Evolutionary conservation across 2,888 invertebrate genomes (phyloP), one percentile per base, ranked within the genome.

Genomic region (Cheilosia vernalis): DNA sequence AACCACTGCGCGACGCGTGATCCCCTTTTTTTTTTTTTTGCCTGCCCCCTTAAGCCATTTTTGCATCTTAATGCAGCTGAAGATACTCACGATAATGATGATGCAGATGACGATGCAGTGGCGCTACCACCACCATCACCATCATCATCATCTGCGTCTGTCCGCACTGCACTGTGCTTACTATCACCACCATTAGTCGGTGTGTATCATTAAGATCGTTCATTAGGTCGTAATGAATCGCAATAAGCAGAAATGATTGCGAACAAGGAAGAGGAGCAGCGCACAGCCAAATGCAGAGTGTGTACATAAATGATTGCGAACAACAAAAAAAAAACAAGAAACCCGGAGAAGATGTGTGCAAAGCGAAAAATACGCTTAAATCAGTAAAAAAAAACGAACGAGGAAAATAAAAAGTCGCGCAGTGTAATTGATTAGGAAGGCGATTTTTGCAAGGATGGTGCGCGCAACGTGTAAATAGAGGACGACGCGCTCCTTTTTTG

Each of bases 141-240:
- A 53, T 10, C 51, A 21, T 17, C 60, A 24, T 42, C 58, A 24
- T 13, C 56, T 19, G 17, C 37, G 40, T 70, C 66, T 33, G 37
- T 47, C 55, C 37, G 55, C 64, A 21, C 55, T 51, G 27, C 40
- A 24, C 66, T 64, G 33, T 69, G 44, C 55, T 17, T 37, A 40
- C 78, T 58, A 76, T 70, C 72, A 19, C 72, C 66, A 64, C 64
- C 53, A 74, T 58, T 70, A 55, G 64, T 80, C 64, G 72, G 72
- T 64, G 79, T 79, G 70, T 81, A 81, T 81, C 85, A 80, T 85
- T 85, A 85, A 81, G 85, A 85, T 85, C 81, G 55, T 85, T 81
- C 81, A 81, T 80, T 80, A 81, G 76, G 66, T 72, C 66, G 56
- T 85, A 85, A 85, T 85, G 85, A 80, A 76, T 66, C 66, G 85